Conservation (phyloP, 2,888 invertebrate species). For the Sarcophaga variegata region DNA sequence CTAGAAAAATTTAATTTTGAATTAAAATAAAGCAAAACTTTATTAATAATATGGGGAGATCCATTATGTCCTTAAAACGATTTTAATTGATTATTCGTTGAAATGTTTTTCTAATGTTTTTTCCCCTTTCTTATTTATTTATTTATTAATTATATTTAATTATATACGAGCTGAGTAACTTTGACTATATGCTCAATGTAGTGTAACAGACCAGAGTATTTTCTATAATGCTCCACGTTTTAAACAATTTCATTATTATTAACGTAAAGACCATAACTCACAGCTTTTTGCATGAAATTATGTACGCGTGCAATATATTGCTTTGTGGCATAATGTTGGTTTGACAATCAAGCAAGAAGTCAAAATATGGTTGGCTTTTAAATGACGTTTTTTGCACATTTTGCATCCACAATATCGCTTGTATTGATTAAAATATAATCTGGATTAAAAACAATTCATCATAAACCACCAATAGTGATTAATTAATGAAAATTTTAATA, state of each 20-base stretch:
- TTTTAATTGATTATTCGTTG: too few relatives aligned
- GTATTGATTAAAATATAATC: background rate
- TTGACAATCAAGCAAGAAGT: background rate
- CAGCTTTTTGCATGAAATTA: background rate
- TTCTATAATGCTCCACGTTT: too few relatives aligned
- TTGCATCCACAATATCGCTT: background rate
- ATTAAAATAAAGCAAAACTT: too few relatives aligned
- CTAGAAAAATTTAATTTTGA: too few relatives aligned
- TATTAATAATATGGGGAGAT: too few relatives aligned
- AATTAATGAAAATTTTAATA: constrained; percentile 60
- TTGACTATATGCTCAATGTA: too few relatives aligned
- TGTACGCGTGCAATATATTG: constrained; percentile 3
- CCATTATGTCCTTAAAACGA: too few relatives aligned
- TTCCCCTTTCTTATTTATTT: too few relatives aligned
- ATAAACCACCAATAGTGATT: constrained; percentile 54
- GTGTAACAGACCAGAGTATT: too few relatives aligned
- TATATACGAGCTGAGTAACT: too few relatives aligned
- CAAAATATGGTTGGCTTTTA: background rate
- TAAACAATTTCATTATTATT: background rate
- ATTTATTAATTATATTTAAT: too few relatives aligned
- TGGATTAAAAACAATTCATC: constrained; percentile 47
- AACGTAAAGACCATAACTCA: background rate
- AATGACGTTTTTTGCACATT: background rate
- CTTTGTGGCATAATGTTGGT: constrained; percentile 1
- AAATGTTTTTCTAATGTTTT: too few relatives aligned